These are phyloP conservation scores for Galerucella pusilla DNA, from an alignment of 2,888 invertebrate species.

Conservation along the genomic window DNA sequence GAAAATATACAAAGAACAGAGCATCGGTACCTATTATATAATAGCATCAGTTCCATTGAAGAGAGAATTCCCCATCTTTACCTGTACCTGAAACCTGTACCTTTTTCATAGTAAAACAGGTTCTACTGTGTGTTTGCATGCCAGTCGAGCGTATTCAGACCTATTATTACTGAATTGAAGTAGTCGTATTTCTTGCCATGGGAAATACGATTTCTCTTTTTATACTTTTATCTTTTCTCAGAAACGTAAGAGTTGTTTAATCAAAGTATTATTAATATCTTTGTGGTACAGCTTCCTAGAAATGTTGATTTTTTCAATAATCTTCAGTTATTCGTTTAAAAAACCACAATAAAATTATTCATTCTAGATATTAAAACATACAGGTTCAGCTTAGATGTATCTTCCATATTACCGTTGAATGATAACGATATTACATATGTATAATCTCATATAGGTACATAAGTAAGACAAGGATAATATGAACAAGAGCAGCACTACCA, in stretches of 20 bases:
- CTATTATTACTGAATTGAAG: slow-evolving; percentile 15
- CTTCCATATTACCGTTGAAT: too few species aligned
- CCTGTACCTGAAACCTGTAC: slow-evolving; percentile 8
- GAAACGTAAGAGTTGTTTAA: slow-evolving; percentile 17
- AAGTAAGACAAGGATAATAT: too few species aligned
- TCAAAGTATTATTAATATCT: neutral
- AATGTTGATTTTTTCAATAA: neutral
- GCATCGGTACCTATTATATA: neutral
- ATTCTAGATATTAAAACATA: too few species aligned
- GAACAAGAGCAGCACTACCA: too few species aligned
- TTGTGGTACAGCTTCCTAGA: slow-evolving; percentile 1
- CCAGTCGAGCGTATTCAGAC: slow-evolving; percentile 4
- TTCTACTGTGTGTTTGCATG: slow-evolving; percentile 20
- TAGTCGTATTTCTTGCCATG: slow-evolving; percentile 1
- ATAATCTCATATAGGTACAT: too few species aligned
- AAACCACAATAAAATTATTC: neutral
- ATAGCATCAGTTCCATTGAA: neutral
- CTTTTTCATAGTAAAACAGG: slow-evolving; percentile 26
- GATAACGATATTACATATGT: too few species aligned
- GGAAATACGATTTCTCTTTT: slow-evolving; percentile 9
- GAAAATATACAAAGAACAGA: too few species aligned
- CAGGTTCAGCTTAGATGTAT: too few species aligned
- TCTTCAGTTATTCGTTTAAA: neutral
- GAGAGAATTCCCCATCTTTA: slow-evolving; percentile 15
- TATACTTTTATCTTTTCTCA: slow-evolving; percentile 3